Base-by-base conservation (phyloP, 2,113 vertebrate species). In the Acanthisitta chloris region DNA sequence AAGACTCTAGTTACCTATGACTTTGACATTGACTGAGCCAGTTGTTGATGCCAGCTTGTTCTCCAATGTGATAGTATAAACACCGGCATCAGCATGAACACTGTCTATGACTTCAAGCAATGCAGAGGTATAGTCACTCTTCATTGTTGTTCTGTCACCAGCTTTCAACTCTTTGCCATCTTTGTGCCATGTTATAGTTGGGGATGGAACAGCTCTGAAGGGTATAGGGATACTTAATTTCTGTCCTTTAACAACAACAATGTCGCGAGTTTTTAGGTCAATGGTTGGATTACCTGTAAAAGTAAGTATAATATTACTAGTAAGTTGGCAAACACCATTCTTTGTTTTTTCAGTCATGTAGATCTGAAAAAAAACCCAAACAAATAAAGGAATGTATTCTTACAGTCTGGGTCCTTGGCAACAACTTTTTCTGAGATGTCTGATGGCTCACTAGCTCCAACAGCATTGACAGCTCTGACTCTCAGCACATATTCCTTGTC, bases 331-430 rank as follows among this genome's bases (percentile, higher is more conserved):
- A 81, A 78, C 23, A 34, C 13, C 9, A 15, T 40, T 55, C 5
- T 69, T 69, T n/a, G n/a, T n/a, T n/a, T 87, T 76, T 70, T 46
- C 8, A 73, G 17, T 52, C 79, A 66, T 7, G 12, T 33, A 62
- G 48, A 65, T 80, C 26, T 54, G 29, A 9, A 66, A 82, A 28
- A 61, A 65, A 77, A 48, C 29, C 31, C 20, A 79, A 83, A 19
- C 26, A 15, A 42, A 87, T 31, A 58, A 94, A 80, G 7, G 28
- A 70, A 89, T 33, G 23, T 79, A 54, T 97, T 91, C 99, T 99
- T 98, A 99, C 99, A 99, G 97, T 99, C 99, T 42, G 99, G 98
- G 90, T 99, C 99, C 94, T 99, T 99, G 93, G 99, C 99, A 93
- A 98, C 98, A 90, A 99, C 98, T 86, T 99, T 99, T 97, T 99